Base-by-base conservation (phyloP, 2,888 invertebrate species). In the Ichneumoninae sp. region DNA sequence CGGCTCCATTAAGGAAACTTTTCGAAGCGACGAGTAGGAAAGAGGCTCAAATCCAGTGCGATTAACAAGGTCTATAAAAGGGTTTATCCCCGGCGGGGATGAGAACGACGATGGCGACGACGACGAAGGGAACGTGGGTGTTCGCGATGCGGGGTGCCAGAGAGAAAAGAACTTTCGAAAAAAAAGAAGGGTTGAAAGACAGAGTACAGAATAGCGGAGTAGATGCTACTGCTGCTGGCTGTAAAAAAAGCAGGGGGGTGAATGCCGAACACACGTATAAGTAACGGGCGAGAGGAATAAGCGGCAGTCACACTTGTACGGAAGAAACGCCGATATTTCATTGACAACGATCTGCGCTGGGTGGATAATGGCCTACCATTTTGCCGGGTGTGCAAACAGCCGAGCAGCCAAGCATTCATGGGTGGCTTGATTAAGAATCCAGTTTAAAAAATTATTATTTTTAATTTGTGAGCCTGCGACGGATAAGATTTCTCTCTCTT, bases 371-470 rank as follows among this genome's bases (percentile, higher is more conserved):
- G 91, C 84, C 87, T 87, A 83, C 90, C 90, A 92, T 92, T 92
- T 92, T 91, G 90, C 89, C 79, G 87, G 87, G 90, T 87, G 88
- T 87, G 86, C 83, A 84, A 86, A 83, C 85, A 79, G 83, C 86
- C 81, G 83, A 86, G 84, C 69, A 83, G 33, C 72, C 86, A 87
- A 66, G 52, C 83, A 66, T 57, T 78, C 69, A 30, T 40, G 72
- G 54, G 71, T 69, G 76, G 74, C 87, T 91, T 91, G 91, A 93
- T 92, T 92, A 93, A 93, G 91, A 90, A 90, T 92, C 90, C 89
- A 84, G 91, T 93, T 91, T 90, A 91, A 93, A 91, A 93, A 93
- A 93, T 93, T 93, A 93, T 93, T 93, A 93, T 93, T 93, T 93
- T 93, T 93, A 92, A 93, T 93, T 93, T 93, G 87, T 85, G 86